Evolutionary conservation across 2,113 vertebrate genomes (phyloP).

Genomic region (Cryptomyrus ogoouensis): DNA sequence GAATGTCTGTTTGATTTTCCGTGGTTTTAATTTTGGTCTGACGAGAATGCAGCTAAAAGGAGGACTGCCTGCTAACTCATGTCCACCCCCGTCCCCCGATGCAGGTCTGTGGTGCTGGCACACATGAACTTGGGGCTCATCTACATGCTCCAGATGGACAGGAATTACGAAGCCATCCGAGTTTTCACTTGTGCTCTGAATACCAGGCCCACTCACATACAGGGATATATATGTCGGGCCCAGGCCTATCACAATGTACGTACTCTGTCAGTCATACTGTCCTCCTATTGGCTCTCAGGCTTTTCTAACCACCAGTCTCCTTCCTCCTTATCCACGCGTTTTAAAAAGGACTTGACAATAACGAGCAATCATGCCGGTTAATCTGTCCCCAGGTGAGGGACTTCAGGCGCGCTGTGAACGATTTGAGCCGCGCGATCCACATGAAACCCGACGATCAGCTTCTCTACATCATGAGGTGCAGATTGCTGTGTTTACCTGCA

Average conservation of each 20-base stretch:
- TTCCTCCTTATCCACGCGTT: background rate
- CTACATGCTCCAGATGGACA: constrained; percentile 52
- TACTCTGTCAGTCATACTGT: background rate
- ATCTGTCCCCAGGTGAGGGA: constrained; percentile 49
- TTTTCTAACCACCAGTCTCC: background rate
- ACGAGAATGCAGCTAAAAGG: background rate
- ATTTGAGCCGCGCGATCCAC: constrained; percentile 63
- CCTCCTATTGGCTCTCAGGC: background rate
- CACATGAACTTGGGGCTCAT: constrained; percentile 67
- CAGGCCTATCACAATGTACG: constrained; percentile 62
- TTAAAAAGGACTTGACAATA: background rate
- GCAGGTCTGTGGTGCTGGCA: constrained; percentile 51
- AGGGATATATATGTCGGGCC: constrained; percentile 60
- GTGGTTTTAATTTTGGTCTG: background rate
- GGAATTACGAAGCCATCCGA: constrained; percentile 54
- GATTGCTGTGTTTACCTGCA: background rate
- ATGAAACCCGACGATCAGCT: constrained; percentile 59
- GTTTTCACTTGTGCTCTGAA: constrained; percentile 63
- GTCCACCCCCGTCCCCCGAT: background rate
- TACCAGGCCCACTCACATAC: constrained; percentile 51
- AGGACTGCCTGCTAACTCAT: background rate
- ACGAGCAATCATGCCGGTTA: background rate
- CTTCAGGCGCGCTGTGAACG: constrained; percentile 54
- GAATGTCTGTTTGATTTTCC: background rate
- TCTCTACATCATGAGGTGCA: constrained; percentile 62